phyloP scores from a whole-genome alignment of 2,797 vertebrate species.

The Darevskia mixta region DNA sequence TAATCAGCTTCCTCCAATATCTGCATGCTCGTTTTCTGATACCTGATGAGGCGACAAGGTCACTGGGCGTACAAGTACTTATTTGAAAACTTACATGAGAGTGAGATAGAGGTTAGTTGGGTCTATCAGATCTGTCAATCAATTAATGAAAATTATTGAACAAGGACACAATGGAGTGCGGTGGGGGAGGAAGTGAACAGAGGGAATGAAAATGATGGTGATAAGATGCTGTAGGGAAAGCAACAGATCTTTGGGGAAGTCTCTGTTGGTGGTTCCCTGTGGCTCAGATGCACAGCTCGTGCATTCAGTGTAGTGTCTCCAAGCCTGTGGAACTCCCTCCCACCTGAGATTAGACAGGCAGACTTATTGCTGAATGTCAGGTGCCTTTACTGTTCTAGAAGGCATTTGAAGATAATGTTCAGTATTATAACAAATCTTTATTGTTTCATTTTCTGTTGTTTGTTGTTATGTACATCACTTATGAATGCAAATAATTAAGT shows the following conservation, averaged over 20 bases:
- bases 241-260: constrained; percentile 70
- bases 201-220: constrained; percentile 91
- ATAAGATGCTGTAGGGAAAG: constrained; percentile 87
- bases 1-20: constrained; percentile 83
- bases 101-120: constrained; percentile 95
- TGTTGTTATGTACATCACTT: too few relatives aligned
- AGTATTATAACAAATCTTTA: too few relatives aligned
- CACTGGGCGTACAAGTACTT: constrained; percentile 97
- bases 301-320: too few relatives aligned
- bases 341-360: too few relatives aligned
- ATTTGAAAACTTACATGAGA: constrained; percentile 98
- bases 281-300: too few relatives aligned
- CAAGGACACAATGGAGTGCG: constrained; percentile 86
- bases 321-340: too few relatives aligned
- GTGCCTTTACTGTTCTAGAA: too few relatives aligned
- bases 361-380: too few relatives aligned
- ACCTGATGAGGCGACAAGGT: constrained; percentile 97
- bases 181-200: constrained; percentile 79
- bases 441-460: too few relatives aligned
- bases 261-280: too few relatives aligned
- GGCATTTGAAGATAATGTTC: too few relatives aligned
- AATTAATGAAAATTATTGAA: constrained; percentile 99
- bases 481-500: too few relatives aligned
- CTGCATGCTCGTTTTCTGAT: constrained; percentile 90
- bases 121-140: constrained; percentile 99